Conservation (phyloP, 2,113 vertebrate genomes). For the Cynocephalus volans region DNA sequence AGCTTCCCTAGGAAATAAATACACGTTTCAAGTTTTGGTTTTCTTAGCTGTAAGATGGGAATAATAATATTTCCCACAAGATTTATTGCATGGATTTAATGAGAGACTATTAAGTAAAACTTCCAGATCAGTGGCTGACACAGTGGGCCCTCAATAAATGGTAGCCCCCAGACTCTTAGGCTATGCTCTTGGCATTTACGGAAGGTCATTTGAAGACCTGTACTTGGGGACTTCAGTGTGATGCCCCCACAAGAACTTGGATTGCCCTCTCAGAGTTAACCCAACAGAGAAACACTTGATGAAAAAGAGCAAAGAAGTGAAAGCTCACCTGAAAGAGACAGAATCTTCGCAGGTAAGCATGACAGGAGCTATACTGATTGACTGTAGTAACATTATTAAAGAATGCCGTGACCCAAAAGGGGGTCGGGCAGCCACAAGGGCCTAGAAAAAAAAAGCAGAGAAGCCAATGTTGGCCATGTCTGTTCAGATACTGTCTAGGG, state of each 20-base stretch:
- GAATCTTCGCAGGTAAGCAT: neutral
- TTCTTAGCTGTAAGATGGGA: constrained; percentile 24
- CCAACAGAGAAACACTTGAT: neutral
- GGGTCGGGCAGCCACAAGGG: neutral
- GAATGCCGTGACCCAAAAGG: neutral
- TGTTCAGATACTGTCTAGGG: neutral
- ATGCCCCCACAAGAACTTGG: neutral
- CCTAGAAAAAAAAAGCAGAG: neutral
- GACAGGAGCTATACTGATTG: neutral
- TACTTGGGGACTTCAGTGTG: neutral
- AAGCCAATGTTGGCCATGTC: neutral
- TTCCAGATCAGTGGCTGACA: neutral
- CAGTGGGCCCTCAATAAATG: neutral
- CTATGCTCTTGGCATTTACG: neutral
- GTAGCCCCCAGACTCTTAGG: neutral
- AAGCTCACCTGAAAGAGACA: neutral
- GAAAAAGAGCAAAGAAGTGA: neutral
- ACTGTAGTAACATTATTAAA: neutral
- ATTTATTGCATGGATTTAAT: neutral
- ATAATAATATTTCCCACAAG: neutral
- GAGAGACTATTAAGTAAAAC: neutral
- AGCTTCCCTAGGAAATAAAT: neutral
- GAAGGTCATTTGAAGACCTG: neutral
- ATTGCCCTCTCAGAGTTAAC: neutral
- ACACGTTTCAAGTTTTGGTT: neutral